Percentiles rank a stretch among this genome's conserved stretches.
Evolutionary conservation across 2,888 invertebrate species (phyloP).

Genomic region (Pristionchus mayeri): DNA sequence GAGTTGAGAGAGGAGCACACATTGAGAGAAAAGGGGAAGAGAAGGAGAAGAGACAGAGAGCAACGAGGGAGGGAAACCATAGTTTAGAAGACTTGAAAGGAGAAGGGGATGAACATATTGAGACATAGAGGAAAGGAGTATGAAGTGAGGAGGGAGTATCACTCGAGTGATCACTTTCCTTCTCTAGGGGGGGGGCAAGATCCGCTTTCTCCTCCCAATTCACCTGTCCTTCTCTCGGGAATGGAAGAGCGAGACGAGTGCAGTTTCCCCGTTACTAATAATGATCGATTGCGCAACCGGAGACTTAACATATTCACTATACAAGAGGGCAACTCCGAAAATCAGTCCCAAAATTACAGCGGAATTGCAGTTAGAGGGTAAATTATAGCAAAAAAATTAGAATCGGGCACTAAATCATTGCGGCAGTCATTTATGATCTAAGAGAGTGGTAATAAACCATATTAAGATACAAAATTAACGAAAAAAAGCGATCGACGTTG

Average conservation of each 20-base stretch:
- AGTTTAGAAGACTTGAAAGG: constrained; percentile 27
- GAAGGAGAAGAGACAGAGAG: not conserved
- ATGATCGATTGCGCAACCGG: not conserved
- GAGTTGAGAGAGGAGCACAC: constrained; percentile 18
- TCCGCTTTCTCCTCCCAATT: constrained; percentile 28
- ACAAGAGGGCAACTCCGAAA: no score
- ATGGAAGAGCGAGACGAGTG: not conserved
- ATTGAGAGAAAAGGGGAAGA: not conserved
- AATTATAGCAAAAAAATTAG: no score
- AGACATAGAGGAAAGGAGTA: not conserved
- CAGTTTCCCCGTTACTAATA: constrained; percentile 1
- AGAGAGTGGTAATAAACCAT: no score
- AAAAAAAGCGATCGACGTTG: no score
- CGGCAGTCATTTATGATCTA: no score
- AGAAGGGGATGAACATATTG: not conserved
- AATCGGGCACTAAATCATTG: no score
- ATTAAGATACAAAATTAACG: no score
- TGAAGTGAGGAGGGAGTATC: not conserved
- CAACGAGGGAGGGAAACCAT: constrained; percentile 4
- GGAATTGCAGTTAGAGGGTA: no score
- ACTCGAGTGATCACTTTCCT: constrained; percentile 14
- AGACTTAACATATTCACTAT: no score
- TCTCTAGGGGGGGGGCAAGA: not conserved
- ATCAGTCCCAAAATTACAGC: no score
- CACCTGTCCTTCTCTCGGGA: constrained; percentile 20